phyloP scores from a whole-genome alignment of 92 coral and sea anemone genomes.

The Pocillopora meandrina region DNA sequence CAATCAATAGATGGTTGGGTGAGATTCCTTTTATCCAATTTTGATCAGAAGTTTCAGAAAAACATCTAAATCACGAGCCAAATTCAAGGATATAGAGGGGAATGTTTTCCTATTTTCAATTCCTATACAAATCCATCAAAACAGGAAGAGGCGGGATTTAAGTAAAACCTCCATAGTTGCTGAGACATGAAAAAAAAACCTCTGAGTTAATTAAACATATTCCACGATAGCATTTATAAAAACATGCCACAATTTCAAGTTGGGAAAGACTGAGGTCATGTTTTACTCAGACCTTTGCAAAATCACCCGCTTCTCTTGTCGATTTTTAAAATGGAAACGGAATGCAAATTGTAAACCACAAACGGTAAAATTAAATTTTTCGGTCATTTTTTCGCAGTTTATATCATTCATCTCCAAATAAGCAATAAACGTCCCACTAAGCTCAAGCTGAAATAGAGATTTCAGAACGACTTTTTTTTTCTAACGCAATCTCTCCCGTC shows the following conservation, averaged over 20 bases:
- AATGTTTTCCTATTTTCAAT: not conserved
- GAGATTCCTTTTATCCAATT: not conserved
- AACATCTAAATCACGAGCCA: not conserved
- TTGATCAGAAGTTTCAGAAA: not conserved
- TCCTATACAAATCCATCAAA: conserved; percentile 13
- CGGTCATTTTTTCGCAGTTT: too few species aligned
- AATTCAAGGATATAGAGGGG: not conserved
- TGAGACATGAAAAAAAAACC: not conserved
- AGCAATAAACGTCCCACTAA: too few species aligned
- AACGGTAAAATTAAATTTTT: not conserved
- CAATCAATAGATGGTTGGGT: not conserved
- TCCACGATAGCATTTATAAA: not conserved
- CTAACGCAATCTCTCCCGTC: too few species aligned
- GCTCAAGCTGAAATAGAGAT: too few species aligned
- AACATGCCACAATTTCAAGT: not conserved
- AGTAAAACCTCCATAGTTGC: not conserved
- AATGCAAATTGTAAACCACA: not conserved
- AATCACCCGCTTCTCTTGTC: too few species aligned
- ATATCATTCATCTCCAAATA: too few species aligned
- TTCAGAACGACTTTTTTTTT: too few species aligned
- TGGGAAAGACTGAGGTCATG: too few species aligned
- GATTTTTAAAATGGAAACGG: too few species aligned
- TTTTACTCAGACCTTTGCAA: not conserved
- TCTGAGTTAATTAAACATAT: not conserved
- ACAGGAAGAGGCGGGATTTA: not conserved